These are phyloP conservation scores for Pterobdella sp. DNA, from an alignment of 2,888 invertebrate genomes.

Conservation along the genomic window DNA sequence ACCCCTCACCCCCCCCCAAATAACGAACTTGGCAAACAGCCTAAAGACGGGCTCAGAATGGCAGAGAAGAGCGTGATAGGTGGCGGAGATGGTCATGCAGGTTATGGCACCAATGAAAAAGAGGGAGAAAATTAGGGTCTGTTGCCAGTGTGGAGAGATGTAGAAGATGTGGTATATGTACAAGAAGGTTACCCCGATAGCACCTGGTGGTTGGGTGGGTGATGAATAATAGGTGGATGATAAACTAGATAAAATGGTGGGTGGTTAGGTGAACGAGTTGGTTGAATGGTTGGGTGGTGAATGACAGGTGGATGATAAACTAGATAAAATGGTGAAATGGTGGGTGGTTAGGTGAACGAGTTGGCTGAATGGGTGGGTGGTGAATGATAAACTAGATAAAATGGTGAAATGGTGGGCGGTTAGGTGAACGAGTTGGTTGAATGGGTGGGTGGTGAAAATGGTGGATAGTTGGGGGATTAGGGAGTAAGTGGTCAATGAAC, in stretches of 20 bases:
- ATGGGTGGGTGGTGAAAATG: background rate
- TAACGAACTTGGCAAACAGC: constrained; percentile 75
- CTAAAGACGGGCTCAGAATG: constrained; percentile 91
- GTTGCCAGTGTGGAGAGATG: constrained; percentile 25
- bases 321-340: background rate
- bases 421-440: background rate
- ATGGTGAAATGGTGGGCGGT: background rate
- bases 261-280: background rate
- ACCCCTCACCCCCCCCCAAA: background rate
- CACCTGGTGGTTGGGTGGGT: constrained; percentile 2
- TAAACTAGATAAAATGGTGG: background rate
- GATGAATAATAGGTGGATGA: background rate
- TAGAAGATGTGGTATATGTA: constrained; percentile 23
- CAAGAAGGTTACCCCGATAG: background rate
- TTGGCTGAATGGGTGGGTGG: background rate
- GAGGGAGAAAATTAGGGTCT: constrained; percentile 31
- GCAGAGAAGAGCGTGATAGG: constrained; percentile 91
- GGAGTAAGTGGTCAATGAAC: background rate
- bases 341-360: background rate
- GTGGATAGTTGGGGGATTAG: background rate
- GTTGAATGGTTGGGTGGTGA: background rate
- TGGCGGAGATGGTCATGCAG: constrained; percentile 84
- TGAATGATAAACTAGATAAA: background rate
- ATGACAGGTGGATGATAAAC: background rate
- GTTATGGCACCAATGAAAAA: constrained; percentile 80